Conservation (phyloP, 2,888 invertebrate genomes). For the Steromphala cineraria region DNA sequence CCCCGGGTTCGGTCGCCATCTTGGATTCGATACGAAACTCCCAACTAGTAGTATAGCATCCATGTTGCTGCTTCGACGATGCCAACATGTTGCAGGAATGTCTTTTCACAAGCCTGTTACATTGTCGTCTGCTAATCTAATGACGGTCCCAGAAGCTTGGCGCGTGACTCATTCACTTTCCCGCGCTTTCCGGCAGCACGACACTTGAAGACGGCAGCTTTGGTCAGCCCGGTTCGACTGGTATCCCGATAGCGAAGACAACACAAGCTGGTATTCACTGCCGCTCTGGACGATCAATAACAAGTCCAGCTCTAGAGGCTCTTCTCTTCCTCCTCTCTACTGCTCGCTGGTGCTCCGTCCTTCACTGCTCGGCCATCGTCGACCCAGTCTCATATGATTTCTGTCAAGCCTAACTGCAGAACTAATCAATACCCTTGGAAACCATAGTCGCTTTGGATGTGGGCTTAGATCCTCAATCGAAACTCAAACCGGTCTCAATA, state of each 20-base stretch:
- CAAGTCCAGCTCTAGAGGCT: background rate
- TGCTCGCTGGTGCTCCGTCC: background rate
- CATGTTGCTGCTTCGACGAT: background rate
- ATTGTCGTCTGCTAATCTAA: slow-evolving; percentile 20
- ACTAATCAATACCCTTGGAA: background rate
- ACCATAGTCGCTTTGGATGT: background rate
- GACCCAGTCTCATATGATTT: slow-evolving; percentile 7
- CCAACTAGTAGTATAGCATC: background rate
- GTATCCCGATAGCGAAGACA: background rate
- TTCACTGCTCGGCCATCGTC: background rate
- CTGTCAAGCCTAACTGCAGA: background rate
- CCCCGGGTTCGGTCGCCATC: slow-evolving; percentile 12
- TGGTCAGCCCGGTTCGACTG: background rate
- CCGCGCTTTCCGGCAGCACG: slow-evolving; percentile 6
- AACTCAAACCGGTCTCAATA: background rate
- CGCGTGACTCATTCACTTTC: slow-evolving; percentile 10
- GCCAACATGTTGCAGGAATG: background rate
- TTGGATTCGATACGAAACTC: slow-evolving; percentile 13
- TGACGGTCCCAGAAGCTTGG: slow-evolving; percentile 9
- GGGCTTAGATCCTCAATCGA: background rate
- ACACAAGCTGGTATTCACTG: background rate
- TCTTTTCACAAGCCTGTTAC: background rate
- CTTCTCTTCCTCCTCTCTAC: background rate
- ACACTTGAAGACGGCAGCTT: background rate
- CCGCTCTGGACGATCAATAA: background rate